These are phyloP conservation scores for Mormoops blainvillei DNA, from an alignment of 2,113 vertebrate genomes.

Conservation along the genomic window DNA sequence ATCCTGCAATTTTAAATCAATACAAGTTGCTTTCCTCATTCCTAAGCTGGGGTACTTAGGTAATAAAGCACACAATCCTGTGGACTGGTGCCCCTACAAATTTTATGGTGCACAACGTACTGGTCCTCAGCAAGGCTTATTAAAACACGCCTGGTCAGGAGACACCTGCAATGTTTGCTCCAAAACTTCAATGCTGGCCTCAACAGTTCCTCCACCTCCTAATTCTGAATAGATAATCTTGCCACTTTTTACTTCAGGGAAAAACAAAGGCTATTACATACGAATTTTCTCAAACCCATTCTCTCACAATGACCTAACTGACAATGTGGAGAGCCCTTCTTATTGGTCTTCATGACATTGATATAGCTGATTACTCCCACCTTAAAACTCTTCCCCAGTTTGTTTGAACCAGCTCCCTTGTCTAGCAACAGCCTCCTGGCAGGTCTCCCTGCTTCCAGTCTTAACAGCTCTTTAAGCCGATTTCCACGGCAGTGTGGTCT, in stretches of 20 bases:
- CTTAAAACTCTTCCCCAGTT: neutral
- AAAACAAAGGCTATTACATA: neutral
- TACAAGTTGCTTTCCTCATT: neutral
- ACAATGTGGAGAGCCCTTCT: neutral
- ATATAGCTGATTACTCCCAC: neutral
- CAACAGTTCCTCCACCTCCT: neutral
- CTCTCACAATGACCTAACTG: neutral
- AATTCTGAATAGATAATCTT: neutral
- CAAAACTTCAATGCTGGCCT: neutral
- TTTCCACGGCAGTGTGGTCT: neutral
- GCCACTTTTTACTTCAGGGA: neutral
- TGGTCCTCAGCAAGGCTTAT: neutral
- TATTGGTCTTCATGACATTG: neutral
- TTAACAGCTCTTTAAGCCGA: neutral
- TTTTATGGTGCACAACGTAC: neutral
- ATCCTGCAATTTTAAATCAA: neutral
- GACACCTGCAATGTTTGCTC: neutral
- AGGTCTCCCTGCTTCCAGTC: neutral
- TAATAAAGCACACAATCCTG: neutral
- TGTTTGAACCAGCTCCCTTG: neutral
- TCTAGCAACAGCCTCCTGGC: neutral
- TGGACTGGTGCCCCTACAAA: neutral
- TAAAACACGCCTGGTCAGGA: neutral
- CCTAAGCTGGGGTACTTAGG: neutral
- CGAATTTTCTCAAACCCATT: neutral